Conservation (phyloP, 2,888 invertebrate genomes). For the Scaeva pyrastri region DNA sequence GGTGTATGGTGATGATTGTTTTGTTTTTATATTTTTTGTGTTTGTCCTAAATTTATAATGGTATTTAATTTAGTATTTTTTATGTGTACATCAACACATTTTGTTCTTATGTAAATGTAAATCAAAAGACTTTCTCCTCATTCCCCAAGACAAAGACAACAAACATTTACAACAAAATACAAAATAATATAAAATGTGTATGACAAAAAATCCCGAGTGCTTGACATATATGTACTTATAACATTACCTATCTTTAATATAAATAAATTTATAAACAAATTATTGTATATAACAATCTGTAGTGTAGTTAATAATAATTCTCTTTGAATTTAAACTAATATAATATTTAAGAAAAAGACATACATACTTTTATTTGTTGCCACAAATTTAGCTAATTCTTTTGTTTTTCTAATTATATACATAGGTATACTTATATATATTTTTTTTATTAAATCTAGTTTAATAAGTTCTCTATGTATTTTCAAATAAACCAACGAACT, state of each 20-base stretch:
- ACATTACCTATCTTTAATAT: slow-evolving; percentile 1
- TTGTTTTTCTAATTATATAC: slow-evolving; percentile 3
- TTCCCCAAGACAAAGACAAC: slow-evolving; percentile 53
- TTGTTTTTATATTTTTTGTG: too few relatives aligned
- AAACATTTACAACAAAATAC: slow-evolving; percentile 2
- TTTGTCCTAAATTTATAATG: slow-evolving; percentile 14
- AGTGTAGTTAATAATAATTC: slow-evolving; percentile 48
- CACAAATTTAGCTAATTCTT: slow-evolving; percentile 49
- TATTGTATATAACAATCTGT: slow-evolving; percentile 58
- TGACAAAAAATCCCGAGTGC: slow-evolving; percentile 43
- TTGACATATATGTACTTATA: slow-evolving; percentile 55
- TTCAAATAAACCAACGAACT: slow-evolving; percentile 23
- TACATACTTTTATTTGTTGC: slow-evolving; percentile 1
- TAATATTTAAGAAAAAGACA: slow-evolving; percentile 29
- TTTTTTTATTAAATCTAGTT: slow-evolving; percentile 27
- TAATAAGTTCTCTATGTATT: slow-evolving; percentile 6
- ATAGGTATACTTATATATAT: too few relatives aligned
- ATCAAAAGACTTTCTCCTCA: slow-evolving; percentile 65
- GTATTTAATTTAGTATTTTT: slow-evolving; percentile 17
- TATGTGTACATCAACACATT: slow-evolving; percentile 35
- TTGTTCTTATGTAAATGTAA: slow-evolving; percentile 50
- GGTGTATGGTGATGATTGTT: slow-evolving; percentile 21
- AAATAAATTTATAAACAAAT: slow-evolving; percentile 42
- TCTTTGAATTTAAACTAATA: slow-evolving; percentile 51
- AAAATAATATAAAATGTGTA: not conserved